Evolutionary conservation across 2,113 vertebrate genomes (phyloP), one percentile per base, ranked within the genome.

Genomic region (Semicossyphus pulcher): DNA sequence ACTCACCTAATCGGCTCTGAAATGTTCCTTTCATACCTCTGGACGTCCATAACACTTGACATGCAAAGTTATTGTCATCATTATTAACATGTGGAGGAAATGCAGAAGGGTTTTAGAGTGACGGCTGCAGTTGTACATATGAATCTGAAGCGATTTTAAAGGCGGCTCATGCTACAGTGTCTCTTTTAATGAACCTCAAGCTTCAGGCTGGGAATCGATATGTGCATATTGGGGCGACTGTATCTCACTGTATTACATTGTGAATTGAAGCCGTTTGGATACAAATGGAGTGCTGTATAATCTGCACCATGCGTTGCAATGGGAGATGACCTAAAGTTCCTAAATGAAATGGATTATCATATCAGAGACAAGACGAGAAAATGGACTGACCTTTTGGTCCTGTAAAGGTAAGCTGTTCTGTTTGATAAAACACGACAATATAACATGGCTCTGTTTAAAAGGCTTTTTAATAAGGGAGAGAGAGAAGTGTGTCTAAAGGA

Each of bases 401-500:
- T 83, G 83, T 84, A 78, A 89, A 90, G 87, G 86, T 90, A 90
- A 91, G 85, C 59, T 57, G 47, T 78, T 85, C 42, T 78, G 78
- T 90, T 90, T 91, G 80, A 85, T 75, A 68, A 80, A 74, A 68
- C 7, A 37, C 75, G 39, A 69, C 57, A 25, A 41, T 64, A 59
- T n/a, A 64, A 57, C 42, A 25, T 60, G 37, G 58, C 51, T 65
- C 23, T 80, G 57, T 84, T 87, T 78, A 69, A 47, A 80, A 76
- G 64, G 68, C 39, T 82, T 86, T 83, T 87, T 68, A 73, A 78
- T 68, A 52, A 59, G 57, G 29, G 62, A 44, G 21, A 62, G 39
- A 42, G 16, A 66, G 31, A 84, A 80, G 52, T 66, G 78, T 80
- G 60, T 78, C 36, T 74, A 76, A 59, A 80, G 71, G 76, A 72